Evolutionary conservation across 2,113 vertebrate genomes (phyloP), one percentile per base, ranked within the genome.

Genomic region (Corythaeola cristata): DNA sequence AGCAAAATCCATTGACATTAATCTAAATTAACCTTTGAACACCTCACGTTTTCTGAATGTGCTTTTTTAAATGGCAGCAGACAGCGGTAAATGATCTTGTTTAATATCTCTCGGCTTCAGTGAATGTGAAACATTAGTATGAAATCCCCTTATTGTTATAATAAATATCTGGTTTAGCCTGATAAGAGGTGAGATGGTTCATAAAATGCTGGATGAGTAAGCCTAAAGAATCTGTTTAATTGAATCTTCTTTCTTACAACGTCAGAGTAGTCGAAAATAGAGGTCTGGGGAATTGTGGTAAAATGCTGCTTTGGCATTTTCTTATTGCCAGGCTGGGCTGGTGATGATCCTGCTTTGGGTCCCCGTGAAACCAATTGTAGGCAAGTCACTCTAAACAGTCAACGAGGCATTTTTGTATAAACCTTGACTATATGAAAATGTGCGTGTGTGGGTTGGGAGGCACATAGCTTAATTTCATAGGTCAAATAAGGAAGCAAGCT

Each of bases 161-260:
- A 98, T 96, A 98, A 97, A 98, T 97, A 97, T 85, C 78, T 97
- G 96, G 89, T 82, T 98, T 96, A 95, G 97, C 87, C 93, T 96
- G 96, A 97, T 98, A 98, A 97, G 97, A 90, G 96, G 90, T 95
- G 96, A 97, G 96, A 97, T 96, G 95, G 95, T 96, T 97, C 96
- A 97, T 98, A 96, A 96, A 97, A 91, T 88, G 85, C 96, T 97
- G 96, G 93, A 92, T 95, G 93, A 97, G 78, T 95, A 96, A 97
- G 84, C 85, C 90, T 92, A 84, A 96, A 97, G 94, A 97, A 97
- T 96, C 85, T 90, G 90, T 85, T 96, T 97, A 97, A 98, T 98
- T 97, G 96, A 97, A 96, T 97, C 91, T 94, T 96, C 93, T 97
- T 95, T 96, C 63, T 94, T 92, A 90, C 91, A 93, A 73, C 35